Evolutionary conservation across 2,888 invertebrate species (phyloP).

Genomic region (Lasioglossum vierecki): DNA sequence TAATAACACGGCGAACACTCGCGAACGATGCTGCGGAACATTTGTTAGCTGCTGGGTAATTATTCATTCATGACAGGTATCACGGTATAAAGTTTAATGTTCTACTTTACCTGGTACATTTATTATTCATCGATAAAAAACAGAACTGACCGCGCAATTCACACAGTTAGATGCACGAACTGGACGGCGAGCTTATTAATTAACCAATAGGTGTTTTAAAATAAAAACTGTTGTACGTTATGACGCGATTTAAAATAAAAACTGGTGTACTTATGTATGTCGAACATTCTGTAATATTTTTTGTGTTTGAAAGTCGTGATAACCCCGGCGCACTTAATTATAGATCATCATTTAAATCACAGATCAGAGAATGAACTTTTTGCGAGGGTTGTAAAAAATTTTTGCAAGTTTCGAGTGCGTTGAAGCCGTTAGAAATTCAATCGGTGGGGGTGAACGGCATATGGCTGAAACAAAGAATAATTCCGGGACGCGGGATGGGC

Average conservation of each 20-base stretch:
- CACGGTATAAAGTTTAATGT: not conserved
- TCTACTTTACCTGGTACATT: not conserved
- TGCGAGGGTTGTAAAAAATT: not conserved
- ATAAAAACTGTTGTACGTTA: not conserved
- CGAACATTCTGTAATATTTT: not conserved
- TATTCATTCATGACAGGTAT: not conserved
- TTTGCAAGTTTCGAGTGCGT: not conserved
- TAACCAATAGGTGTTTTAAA: not conserved
- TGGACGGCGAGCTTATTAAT: not conserved
- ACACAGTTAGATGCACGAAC: not conserved
- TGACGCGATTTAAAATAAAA: not conserved
- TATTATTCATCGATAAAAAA: not conserved
- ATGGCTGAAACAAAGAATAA: conserved; percentile 38
- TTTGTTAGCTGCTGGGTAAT: not conserved
- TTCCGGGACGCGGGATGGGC: conserved; percentile 24
- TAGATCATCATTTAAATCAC: not conserved
- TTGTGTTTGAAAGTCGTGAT: not conserved
- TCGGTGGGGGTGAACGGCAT: not conserved
- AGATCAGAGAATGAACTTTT: not conserved
- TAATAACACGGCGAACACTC: not conserved
- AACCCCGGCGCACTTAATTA: not conserved
- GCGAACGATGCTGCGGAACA: not conserved
- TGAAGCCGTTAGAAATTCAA: not conserved
- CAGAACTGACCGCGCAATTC: not conserved
- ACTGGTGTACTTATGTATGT: not conserved